Evolutionary conservation across 92 coral and sea anemone species (phyloP).

Genomic region (Parazoanthus darwini): DNA sequence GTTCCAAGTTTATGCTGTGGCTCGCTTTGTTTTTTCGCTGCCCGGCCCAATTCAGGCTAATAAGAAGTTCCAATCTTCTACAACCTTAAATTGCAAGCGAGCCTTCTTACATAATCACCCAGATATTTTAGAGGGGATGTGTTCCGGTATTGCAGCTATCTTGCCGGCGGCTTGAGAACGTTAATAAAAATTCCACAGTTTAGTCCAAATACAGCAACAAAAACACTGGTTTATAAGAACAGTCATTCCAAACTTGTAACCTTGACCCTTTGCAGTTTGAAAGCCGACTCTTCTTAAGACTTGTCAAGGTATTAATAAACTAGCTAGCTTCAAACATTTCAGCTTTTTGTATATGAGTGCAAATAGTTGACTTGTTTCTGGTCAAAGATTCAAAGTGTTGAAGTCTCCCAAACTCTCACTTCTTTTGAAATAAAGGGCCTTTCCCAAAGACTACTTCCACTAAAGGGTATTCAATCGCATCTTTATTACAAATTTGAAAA

Average conservation of each 20-base stretch:
- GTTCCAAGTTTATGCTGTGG: no score
- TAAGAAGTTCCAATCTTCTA: not conserved
- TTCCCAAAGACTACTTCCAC: not conserved
- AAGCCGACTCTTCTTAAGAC: not conserved
- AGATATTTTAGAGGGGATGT: not conserved
- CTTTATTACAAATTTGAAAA: not conserved
- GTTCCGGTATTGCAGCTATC: slow-evolving; percentile 13
- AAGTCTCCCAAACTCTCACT: not conserved
- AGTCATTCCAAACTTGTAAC: not conserved
- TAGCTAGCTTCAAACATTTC: no score
- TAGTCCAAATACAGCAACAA: slow-evolving; percentile 32
- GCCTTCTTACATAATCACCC: not conserved
- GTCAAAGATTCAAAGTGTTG: no score
- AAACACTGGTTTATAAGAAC: not conserved
- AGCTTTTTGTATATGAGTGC: not conserved
- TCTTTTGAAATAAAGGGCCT: not conserved
- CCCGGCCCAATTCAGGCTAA: no score
- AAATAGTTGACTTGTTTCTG: not conserved
- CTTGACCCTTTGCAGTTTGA: not conserved
- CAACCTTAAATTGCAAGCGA: no score
- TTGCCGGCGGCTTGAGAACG: slow-evolving; percentile 26
- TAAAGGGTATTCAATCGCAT: not conserved
- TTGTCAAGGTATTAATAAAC: not conserved
- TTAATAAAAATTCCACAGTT: slow-evolving; percentile 1
- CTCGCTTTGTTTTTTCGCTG: no score